Percentiles rank a stretch among this genome's conserved stretches.
Evolutionary conservation across 2,888 invertebrate genomes (phyloP).

Genomic region (Eulithis testata): DNA sequence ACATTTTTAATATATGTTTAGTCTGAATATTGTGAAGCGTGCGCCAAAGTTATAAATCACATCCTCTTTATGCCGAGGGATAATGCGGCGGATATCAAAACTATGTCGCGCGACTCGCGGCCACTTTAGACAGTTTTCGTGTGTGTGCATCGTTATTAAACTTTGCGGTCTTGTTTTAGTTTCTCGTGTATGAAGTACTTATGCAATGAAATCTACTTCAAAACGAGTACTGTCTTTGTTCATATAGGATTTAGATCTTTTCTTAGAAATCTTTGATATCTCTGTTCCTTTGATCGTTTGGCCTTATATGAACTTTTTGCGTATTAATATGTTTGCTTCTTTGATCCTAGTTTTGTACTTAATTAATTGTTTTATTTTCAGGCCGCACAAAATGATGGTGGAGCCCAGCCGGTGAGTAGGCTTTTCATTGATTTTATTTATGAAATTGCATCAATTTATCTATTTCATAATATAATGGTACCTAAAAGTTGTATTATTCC

Average conservation of each 20-base stretch:
- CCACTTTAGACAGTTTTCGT: slow-evolving; percentile 23
- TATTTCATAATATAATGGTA: no score
- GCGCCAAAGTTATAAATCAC: slow-evolving; percentile 27
- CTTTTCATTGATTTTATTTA: not conserved
- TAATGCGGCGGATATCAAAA: slow-evolving; percentile 26
- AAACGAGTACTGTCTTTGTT: not conserved
- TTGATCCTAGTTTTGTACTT: slow-evolving; percentile 8
- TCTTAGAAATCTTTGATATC: not conserved
- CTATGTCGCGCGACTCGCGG: slow-evolving; percentile 21
- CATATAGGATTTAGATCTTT: not conserved
- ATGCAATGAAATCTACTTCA: not conserved
- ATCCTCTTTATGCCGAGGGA: slow-evolving; percentile 23
- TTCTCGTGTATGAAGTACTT: not conserved
- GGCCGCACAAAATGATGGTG: slow-evolving; percentile 83
- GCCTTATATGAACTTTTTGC: not conserved
- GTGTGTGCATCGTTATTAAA: slow-evolving; percentile 16
- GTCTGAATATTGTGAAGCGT: slow-evolving; percentile 1
- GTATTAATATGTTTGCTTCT: not conserved
- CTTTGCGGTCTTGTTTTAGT: slow-evolving; percentile 6
- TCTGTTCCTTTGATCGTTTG: not conserved
- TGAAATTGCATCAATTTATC: no score
- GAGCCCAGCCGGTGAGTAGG: slow-evolving; percentile 76
- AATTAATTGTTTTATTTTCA: slow-evolving; percentile 59
- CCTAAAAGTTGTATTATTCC: no score
- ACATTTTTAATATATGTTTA: no score